Conservation (phyloP, 2,113 vertebrate genomes). For the Toxostoma redivivum region DNA sequence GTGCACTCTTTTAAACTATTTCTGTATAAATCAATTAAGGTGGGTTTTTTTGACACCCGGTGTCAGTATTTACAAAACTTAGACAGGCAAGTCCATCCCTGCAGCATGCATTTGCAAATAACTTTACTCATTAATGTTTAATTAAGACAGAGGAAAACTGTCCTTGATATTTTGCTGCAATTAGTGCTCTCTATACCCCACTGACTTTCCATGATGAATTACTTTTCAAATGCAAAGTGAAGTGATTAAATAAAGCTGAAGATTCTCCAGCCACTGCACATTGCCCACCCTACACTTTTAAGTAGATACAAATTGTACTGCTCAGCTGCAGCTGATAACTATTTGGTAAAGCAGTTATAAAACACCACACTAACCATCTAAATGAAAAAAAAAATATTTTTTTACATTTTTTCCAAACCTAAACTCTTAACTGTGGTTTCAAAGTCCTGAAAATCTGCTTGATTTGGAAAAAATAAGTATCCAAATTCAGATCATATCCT, state of each 20-base stretch:
- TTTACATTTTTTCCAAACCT: neutral
- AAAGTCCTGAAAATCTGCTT: neutral
- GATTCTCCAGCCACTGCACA: constrained; percentile 66
- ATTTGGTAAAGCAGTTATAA: neutral
- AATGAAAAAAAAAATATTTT: neutral
- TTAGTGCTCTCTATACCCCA: constrained; percentile 80
- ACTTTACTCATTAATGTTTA: constrained; percentile 84
- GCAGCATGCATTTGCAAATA: constrained; percentile 80
- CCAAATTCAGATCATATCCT: neutral
- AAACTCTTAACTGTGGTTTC: accelerated
- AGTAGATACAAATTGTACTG: constrained; percentile 6
- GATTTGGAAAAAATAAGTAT: neutral
- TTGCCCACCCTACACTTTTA: constrained; percentile 46
- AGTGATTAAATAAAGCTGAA: constrained; percentile 81
- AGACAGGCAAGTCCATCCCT: constrained; percentile 77
- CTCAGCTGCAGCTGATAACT: neutral
- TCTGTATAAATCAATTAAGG: constrained; percentile 81
- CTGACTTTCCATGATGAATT: constrained; percentile 83
- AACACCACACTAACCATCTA: neutral
- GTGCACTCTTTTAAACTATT: constrained; percentile 72
- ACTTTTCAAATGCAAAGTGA: constrained; percentile 85
- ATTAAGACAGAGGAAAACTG: constrained; percentile 84
- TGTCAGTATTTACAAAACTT: constrained; percentile 80
- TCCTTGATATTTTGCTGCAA: constrained; percentile 83
- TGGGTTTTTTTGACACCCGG: constrained; percentile 76